Conservation (phyloP, 2,113 vertebrate genomes). For the Trachemys scripta region DNA sequence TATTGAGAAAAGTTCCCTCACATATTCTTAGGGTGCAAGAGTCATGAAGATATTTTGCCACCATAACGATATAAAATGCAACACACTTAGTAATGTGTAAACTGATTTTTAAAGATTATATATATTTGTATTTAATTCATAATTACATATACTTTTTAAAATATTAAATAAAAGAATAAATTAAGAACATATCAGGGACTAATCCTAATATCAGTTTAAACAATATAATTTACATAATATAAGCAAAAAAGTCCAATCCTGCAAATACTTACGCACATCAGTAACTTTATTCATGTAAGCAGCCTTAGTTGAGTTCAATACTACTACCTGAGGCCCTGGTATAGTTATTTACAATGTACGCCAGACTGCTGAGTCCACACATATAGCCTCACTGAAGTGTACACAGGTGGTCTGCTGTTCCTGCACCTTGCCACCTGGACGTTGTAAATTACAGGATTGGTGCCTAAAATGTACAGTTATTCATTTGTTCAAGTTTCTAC, state of each 20-base stretch:
- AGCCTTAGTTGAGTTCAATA: not conserved
- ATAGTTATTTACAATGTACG: not conserved
- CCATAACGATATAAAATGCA: not conserved
- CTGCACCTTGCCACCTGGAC: not conserved
- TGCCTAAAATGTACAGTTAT: not conserved
- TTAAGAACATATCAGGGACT: not conserved
- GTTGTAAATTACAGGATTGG: not conserved
- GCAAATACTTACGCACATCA: not conserved
- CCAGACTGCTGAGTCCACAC: rapidly evolving
- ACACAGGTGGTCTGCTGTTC: not conserved
- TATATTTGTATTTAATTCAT: slow-evolving; percentile 11
- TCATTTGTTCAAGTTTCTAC: not conserved
- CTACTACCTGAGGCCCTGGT: not conserved
- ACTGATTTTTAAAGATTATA: slow-evolving; percentile 4
- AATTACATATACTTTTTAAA: not conserved
- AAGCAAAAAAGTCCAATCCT: not conserved
- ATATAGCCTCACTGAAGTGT: not conserved
- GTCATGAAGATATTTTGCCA: not conserved
- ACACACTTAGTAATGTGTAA: not conserved
- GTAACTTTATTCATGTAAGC: not conserved
- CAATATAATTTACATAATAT: not conserved
- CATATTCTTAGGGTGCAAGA: slow-evolving; percentile 1
- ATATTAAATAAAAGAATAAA: not conserved
- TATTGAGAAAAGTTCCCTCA: not conserved
- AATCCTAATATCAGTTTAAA: not conserved